A percentile compares a stretch with the other conserved stretches of the same genome.
phyloP scores from a whole-genome alignment of 2,113 vertebrate genomes.

The Tychaedon coryphoeus region DNA sequence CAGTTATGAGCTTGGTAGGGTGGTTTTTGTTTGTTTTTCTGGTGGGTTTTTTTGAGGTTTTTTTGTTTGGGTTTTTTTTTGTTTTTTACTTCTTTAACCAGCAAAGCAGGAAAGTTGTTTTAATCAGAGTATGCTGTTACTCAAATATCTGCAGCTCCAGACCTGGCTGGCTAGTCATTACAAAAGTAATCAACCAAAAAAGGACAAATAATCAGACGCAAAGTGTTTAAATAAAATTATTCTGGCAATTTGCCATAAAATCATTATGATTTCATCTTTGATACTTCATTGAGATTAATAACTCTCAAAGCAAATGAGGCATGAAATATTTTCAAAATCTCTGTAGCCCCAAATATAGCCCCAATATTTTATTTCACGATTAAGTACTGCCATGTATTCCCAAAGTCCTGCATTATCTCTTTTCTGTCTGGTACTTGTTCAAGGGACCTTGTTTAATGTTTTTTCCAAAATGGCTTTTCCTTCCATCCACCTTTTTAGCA shows the following conservation, averaged over 20 bases:
- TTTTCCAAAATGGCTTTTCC: background rate
- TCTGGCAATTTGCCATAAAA: conserved; percentile 9
- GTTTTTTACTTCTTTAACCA: background rate
- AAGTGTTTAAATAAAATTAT: conserved; percentile 15
- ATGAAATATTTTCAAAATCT: conserved; percentile 28
- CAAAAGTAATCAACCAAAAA: background rate
- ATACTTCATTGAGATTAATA: background rate
- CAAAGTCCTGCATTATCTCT: background rate
- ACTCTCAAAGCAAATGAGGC: background rate
- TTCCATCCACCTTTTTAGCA: background rate
- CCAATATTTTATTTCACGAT: background rate
- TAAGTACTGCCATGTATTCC: background rate
- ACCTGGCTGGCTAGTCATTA: background rate
- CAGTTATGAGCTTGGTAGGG: background rate
- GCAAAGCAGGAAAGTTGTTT: background rate
- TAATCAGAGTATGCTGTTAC: background rate
- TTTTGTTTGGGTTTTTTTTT: too few relatives aligned
- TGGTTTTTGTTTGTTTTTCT: fast-evolving
- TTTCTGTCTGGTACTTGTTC: background rate
- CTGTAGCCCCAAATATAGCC: background rate
- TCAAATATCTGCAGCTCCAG: background rate
- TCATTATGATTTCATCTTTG: background rate
- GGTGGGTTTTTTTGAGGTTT: too few relatives aligned
- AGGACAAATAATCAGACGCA: background rate
- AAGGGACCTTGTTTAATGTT: background rate